A percentile compares a stretch with the other conserved stretches of the same genome.
Evolutionary conservation across 2,113 vertebrate genomes (phyloP).

Genomic region (Lathamus discolor): DNA sequence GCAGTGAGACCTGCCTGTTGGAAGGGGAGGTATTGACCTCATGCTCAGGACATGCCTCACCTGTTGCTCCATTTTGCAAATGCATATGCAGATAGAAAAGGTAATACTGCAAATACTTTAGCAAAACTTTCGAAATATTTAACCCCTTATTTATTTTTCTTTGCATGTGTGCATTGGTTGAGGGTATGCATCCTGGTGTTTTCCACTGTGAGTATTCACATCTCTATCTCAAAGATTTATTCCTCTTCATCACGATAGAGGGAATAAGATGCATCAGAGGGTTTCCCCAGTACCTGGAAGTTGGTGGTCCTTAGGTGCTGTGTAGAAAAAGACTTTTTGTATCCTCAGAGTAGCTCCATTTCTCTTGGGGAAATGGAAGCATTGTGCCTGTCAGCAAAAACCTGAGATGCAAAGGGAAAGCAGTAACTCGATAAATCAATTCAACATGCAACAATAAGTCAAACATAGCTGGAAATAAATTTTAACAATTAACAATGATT

Average conservation of each 20-base stretch:
- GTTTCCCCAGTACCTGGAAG: not conserved
- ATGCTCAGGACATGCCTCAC: not conserved
- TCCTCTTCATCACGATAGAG: not conserved
- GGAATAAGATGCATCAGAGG: not conserved
- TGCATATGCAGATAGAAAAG: not conserved
- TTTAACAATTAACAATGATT: not conserved
- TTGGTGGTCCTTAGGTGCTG: not conserved
- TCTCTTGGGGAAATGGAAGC: not conserved
- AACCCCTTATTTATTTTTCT: accelerated
- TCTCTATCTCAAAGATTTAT: not conserved
- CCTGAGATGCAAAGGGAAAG: constrained; percentile 16
- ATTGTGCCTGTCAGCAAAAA: not conserved
- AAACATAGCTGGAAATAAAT: not conserved
- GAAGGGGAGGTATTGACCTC: not conserved
- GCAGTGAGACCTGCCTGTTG: not conserved
- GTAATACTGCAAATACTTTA: not conserved
- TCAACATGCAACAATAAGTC: constrained; percentile 25
- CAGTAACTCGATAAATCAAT: not conserved
- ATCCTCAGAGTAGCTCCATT: not conserved
- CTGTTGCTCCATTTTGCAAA: not conserved
- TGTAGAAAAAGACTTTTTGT: not conserved
- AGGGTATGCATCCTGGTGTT: not conserved
- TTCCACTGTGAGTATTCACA: accelerated
- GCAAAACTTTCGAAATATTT: not conserved
- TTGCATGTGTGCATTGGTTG: accelerated